These are phyloP conservation scores for Hemistola chrysoprasaria DNA, from an alignment of 2,888 invertebrate genomes.

Conservation along the genomic window DNA sequence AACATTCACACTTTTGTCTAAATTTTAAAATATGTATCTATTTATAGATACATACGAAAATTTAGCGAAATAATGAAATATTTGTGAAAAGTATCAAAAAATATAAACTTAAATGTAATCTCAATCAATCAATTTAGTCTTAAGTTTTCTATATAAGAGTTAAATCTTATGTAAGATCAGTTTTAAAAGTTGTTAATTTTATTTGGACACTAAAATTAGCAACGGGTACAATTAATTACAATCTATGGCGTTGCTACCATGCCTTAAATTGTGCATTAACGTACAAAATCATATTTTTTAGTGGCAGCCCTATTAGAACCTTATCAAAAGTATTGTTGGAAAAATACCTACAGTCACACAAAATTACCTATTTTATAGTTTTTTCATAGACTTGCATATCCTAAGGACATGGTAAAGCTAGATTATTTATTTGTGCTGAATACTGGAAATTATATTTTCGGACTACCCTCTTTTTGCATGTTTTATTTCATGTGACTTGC, in stretches of 20 bases:
- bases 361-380: no score
- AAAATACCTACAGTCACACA: no score
- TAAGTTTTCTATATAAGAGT: constrained; percentile 20
- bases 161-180: constrained; percentile 24
- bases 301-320: no score
- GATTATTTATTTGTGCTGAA: no score
- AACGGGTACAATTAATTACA: constrained; percentile 40
- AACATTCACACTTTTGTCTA: constrained; percentile 33
- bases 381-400: no score
- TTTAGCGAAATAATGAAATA: constrained; percentile 41
- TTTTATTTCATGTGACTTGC: no score
- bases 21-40: constrained; percentile 56
- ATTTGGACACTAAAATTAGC: constrained; percentile 36
- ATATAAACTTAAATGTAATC: neutral
- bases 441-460: no score
- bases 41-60: constrained; percentile 52
- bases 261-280: no score
- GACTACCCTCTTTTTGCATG: no score
- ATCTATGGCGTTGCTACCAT: constrained; percentile 48
- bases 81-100: constrained; percentile 3
- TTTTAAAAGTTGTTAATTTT: constrained; percentile 28
- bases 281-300: no score
- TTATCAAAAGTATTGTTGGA: no score
- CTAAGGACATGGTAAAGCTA: no score
- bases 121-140: constrained; percentile 9